A percentile compares a stretch with the other conserved stretches of the same genome.
Conservation (phyloP, 2,113 vertebrate genomes). For the Pseudorasbora parva region DNA sequence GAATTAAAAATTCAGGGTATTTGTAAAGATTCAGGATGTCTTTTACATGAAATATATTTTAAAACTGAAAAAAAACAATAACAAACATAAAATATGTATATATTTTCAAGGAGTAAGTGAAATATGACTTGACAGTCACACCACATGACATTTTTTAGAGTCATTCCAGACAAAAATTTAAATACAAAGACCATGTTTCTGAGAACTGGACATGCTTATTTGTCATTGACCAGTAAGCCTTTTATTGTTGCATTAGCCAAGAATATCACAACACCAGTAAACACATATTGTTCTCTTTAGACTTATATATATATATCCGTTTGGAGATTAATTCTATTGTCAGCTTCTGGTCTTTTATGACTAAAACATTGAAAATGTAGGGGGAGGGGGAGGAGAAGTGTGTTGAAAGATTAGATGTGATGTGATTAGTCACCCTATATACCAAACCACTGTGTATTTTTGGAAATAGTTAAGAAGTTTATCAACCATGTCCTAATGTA, state of each 20-base stretch:
- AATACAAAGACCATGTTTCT: not conserved
- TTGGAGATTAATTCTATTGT: not conserved
- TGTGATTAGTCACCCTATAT: not conserved
- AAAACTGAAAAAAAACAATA: too few relatives aligned
- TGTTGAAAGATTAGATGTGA: constrained; percentile 21
- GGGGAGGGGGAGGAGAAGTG: not conserved
- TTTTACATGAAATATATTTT: too few relatives aligned
- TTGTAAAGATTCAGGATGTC: not conserved
- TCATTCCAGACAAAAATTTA: not conserved
- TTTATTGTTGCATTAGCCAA: not conserved
- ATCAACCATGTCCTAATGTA: constrained; percentile 21
- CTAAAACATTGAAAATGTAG: not conserved
- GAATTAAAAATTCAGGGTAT: not conserved
- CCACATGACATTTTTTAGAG: not conserved
- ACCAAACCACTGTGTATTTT: not conserved
- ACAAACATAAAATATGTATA: too few relatives aligned
- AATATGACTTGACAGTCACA: not conserved
- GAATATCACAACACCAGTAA: not conserved
- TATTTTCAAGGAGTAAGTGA: not conserved
- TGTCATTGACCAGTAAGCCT: too few relatives aligned
- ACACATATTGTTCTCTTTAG: not conserved
- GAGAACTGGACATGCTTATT: not conserved
- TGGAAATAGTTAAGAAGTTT: not conserved
- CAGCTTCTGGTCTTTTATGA: constrained; percentile 11
- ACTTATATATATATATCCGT: not conserved